Conservation (phyloP, 2,797 vertebrate genomes). For the Gallirallus australis region DNA sequence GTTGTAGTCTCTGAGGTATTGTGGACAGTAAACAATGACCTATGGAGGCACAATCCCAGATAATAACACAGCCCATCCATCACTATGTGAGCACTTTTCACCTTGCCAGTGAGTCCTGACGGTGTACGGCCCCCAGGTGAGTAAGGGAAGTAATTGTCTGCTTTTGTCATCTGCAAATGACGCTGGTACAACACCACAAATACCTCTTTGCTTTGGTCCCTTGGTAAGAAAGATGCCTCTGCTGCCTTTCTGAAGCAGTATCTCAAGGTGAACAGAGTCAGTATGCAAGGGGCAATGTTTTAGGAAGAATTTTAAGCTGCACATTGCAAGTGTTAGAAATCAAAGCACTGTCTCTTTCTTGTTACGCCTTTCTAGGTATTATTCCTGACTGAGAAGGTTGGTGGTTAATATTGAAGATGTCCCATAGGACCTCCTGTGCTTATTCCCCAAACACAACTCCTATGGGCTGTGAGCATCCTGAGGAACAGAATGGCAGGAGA, state of each 20-base stretch:
- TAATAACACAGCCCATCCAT: background rate
- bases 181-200: fast-evolving
- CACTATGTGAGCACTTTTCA: constrained; percentile 32
- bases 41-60: background rate
- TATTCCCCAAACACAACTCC: background rate
- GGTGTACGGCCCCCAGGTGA: background rate
- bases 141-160: background rate
- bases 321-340: background rate
- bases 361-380: background rate
- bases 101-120: background rate
- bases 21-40: background rate
- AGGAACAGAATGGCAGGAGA: background rate
- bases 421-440: fast-evolving
- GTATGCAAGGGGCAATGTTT: background rate
- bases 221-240: background rate
- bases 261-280: background rate
- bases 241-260: background rate
- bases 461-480: background rate
- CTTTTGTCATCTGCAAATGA: background rate
- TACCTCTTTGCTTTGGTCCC: background rate
- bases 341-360: background rate
- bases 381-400: background rate
- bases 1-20: background rate
- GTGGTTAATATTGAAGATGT: background rate
- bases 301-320: background rate